Conservation (phyloP, 2,797 vertebrate species). For the Nyctalus aviator region DNA sequence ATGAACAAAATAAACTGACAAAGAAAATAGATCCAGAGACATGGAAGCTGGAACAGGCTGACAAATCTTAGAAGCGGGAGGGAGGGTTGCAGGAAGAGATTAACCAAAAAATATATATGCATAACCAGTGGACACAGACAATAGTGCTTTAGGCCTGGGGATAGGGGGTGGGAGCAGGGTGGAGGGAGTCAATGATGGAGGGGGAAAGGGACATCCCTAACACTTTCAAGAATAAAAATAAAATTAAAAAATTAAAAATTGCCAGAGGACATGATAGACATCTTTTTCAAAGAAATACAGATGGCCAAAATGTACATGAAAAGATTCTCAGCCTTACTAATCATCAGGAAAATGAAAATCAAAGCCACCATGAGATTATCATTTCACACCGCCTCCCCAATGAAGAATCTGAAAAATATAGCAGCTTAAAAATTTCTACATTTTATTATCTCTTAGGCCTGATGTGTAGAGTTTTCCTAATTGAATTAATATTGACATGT, state of each 20-base stretch:
- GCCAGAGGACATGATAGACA: background rate
- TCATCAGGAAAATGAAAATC: background rate
- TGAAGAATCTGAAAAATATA: background rate
- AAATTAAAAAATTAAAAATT: background rate
- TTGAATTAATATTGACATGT: constrained; percentile 7
- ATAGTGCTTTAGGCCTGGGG: too few relatives aligned
- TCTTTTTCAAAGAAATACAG: background rate
- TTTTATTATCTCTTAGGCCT: constrained; percentile 48
- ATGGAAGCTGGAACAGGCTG: too few relatives aligned
- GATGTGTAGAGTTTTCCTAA: background rate
- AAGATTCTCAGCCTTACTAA: background rate
- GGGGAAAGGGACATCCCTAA: too few relatives aligned
- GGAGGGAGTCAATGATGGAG: too few relatives aligned
- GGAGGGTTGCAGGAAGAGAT: too few relatives aligned
- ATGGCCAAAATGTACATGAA: background rate
- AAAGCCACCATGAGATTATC: background rate
- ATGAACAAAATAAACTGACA: too few relatives aligned
- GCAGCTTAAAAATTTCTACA: constrained; percentile 10
- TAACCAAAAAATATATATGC: too few relatives aligned
- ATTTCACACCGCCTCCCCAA: background rate
- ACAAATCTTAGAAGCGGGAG: too few relatives aligned
- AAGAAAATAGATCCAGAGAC: too few relatives aligned
- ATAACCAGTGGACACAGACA: too few relatives aligned
- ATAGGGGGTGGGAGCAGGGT: too few relatives aligned
- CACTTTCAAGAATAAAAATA: too few relatives aligned